phyloP scores from a whole-genome alignment of 2,113 vertebrate species.

The Colinus virginianus region DNA sequence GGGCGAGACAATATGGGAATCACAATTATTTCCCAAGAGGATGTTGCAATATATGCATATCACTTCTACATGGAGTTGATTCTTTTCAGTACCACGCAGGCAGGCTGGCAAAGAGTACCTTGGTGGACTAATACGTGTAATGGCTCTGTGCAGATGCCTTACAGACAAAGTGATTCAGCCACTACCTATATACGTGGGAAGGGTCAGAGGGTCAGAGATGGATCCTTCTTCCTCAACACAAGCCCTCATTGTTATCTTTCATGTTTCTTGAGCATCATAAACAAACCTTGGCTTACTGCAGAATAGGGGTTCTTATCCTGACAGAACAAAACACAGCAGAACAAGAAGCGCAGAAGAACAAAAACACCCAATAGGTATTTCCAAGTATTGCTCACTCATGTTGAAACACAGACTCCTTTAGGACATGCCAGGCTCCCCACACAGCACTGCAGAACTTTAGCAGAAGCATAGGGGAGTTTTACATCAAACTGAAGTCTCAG shows the following conservation, averaged over 20 bases:
- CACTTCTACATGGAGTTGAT: constrained; percentile 23
- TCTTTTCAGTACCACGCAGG: background rate
- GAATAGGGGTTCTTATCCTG: background rate
- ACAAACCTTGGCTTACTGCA: background rate
- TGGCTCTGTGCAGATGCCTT: background rate
- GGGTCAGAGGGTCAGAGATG: background rate
- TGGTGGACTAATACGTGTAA: background rate
- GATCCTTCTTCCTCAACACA: background rate
- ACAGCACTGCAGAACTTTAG: background rate
- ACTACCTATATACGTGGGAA: background rate
- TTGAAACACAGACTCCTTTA: background rate
- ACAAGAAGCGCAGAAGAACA: background rate
- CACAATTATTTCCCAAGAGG: constrained; percentile 5
- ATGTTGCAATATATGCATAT: rapidly evolving
- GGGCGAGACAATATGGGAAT: background rate
- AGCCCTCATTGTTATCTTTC: background rate
- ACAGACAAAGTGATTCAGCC: background rate
- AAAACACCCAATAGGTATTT: background rate
- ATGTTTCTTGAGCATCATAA: background rate
- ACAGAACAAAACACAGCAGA: background rate
- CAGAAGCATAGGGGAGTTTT: background rate
- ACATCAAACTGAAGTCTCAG: background rate
- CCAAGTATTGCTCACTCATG: rapidly evolving
- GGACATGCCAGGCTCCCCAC: background rate
- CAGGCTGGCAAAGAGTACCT: background rate